These are phyloP conservation scores for Aphidius colemani DNA, from an alignment of 2,888 invertebrate genomes.

Conservation along the genomic window DNA sequence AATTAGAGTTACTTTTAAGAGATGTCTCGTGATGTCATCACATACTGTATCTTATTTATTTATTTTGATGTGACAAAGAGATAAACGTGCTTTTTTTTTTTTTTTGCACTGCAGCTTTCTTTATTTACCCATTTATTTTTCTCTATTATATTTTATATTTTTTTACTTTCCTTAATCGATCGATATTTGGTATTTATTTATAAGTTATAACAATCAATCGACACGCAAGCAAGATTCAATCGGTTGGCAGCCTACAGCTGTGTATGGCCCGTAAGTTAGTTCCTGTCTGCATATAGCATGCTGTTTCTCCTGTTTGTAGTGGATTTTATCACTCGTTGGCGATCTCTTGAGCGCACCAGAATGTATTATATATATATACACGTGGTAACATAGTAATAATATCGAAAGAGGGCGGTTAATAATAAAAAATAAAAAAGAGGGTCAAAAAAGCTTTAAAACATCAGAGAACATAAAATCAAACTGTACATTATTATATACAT, in stretches of 20 bases:
- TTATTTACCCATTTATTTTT: neutral
- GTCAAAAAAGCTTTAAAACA: no score
- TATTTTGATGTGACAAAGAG: no score
- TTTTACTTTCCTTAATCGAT: slow-evolving; percentile 8
- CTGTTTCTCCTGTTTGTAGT: slow-evolving; percentile 31
- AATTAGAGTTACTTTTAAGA: slow-evolving; percentile 5
- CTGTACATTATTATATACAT: no score
- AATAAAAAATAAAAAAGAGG: no score
- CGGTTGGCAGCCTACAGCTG: neutral
- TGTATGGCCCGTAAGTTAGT: neutral
- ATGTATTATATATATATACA: neutral
- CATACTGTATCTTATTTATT: neutral
- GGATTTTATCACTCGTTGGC: slow-evolving; percentile 48
- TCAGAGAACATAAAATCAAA: no score
- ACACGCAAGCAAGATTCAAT: slow-evolving; percentile 23
- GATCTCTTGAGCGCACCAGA: slow-evolving; percentile 44
- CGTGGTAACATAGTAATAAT: no score
- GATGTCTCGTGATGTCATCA: slow-evolving; percentile 30
- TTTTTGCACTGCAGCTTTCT: no score
- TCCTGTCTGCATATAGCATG: no score
- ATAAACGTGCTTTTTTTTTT: no score
- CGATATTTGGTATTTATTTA: slow-evolving; percentile 15
- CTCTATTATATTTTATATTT: slow-evolving; percentile 5
- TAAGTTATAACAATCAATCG: slow-evolving; percentile 25
- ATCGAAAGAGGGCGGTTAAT: no score